Conservation (phyloP, 2,888 invertebrate species). For the Leuctra nigra region DNA sequence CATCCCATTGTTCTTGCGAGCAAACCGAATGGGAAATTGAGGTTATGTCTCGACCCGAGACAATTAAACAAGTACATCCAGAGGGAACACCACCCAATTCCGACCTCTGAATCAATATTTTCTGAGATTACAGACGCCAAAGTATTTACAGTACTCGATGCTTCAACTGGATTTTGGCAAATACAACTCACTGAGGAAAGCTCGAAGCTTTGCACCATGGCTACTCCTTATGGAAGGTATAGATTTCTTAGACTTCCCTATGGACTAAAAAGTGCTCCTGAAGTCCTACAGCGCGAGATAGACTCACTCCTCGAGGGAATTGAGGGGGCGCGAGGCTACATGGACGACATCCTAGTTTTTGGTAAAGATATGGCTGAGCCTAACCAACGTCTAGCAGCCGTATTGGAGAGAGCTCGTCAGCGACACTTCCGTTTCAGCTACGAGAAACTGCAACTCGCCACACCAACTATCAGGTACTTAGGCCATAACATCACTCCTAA, state of each 20-base stretch:
- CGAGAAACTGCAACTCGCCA: slow-evolving; percentile 31
- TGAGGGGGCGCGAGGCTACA: slow-evolving; percentile 29
- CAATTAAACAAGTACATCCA: neutral
- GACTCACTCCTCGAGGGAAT: slow-evolving; percentile 25
- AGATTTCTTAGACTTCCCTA: slow-evolving; percentile 20
- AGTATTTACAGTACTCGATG: slow-evolving; percentile 19
- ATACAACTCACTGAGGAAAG: slow-evolving; percentile 14
- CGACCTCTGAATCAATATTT: neutral
- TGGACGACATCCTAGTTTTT: slow-evolving; percentile 32
- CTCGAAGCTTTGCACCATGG: slow-evolving; percentile 18
- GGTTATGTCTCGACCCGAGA: slow-evolving; percentile 16
- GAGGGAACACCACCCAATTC: neutral
- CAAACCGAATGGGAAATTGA: slow-evolving; percentile 13
- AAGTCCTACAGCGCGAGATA: slow-evolving; percentile 29
- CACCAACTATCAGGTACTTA: neutral
- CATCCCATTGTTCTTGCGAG: neutral
- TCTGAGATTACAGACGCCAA: neutral
- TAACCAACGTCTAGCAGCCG: slow-evolving; percentile 27
- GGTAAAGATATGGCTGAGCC: slow-evolving; percentile 29
- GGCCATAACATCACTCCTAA: slow-evolving; percentile 20
- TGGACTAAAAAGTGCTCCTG: slow-evolving; percentile 22
- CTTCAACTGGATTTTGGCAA: slow-evolving; percentile 19
- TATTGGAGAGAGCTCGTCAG: slow-evolving; percentile 25
- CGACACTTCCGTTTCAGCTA: slow-evolving; percentile 32
- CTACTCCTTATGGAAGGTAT: slow-evolving; percentile 23